Evolutionary conservation across 2,888 invertebrate genomes (phyloP), one percentile per base, ranked within the genome.

Genomic region (Melipona beecheii): DNA sequence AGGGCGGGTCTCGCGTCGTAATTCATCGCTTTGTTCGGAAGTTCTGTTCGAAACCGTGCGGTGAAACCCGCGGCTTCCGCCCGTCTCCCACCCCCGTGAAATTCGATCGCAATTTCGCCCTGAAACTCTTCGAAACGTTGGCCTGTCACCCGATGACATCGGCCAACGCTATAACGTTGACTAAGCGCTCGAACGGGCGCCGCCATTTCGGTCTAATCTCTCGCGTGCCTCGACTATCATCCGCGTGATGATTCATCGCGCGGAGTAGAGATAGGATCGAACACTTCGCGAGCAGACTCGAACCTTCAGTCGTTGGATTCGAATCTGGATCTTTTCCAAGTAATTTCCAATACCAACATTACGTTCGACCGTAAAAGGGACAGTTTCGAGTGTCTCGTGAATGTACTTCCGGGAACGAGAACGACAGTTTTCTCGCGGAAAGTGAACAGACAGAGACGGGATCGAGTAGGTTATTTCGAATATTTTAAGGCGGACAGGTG

Each of bases 1-100:
- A 64, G 81, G 76, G 80, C 65, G 78, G 81, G 69, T 73, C 64
- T 31, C 60, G 72, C 56, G 73, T 77, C 68, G 73, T 86, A 81
- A 84, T 83, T 86, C 84, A 78, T 83, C 80, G 81, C 83, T 77
- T 84, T 86, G 78, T 70, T 72, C 88, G 86, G 86, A 86, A 86
- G 86, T 83, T 77, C 54, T 31, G 36, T 78, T 60, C 64, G 49
- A 56, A 64, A 24, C 15, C 15, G 24, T 15, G 56, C 56, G 62
- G 71, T 11, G 36, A n/a, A 65, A 36, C 24, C 27, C 27, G 49
- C 60, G 75, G 50, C 52, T 69, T 68, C 54, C 27, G 31, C 31
- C 2, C 21, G 36, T 11, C 50, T 56, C 54, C 54, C 72, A 27
- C 50, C 56, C 24, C 21, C 50, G 74, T 78, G 76, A 78, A 72